Conservation (phyloP, 2,797 vertebrate species). For the Liasis olivaceus region DNA sequence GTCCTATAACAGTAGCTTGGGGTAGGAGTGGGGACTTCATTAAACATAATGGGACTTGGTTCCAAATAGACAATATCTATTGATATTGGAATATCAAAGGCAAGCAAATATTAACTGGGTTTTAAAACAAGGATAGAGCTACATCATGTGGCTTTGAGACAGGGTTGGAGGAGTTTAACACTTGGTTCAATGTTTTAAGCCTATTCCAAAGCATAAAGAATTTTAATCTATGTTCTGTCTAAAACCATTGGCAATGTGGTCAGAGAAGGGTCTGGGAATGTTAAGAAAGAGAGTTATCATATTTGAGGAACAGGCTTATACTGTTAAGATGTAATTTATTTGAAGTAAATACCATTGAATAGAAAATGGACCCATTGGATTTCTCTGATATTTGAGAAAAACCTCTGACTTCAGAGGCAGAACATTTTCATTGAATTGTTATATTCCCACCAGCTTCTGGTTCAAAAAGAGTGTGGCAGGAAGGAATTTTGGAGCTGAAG, state of each 20-base stretch:
- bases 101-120: no score
- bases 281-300: no score
- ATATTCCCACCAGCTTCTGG: not conserved
- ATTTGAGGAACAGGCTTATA: not conserved
- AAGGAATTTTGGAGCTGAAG: not conserved
- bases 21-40: not conserved
- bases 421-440: not conserved
- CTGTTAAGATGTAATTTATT: not conserved
- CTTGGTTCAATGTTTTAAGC: no score
- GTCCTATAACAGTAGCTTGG: not conserved
- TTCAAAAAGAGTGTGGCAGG: not conserved
- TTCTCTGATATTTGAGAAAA: not conserved
- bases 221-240: no score
- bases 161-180: no score
- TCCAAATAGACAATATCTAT: not conserved
- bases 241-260: no score
- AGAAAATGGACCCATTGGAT: not conserved
- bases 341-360: not conserved
- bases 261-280: no score
- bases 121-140: no score
- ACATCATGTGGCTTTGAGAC: no score
- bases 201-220: no score
- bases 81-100: no score
- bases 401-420: not conserved
- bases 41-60: not conserved